Evolutionary conservation across 2,797 vertebrate species (phyloP).

Genomic region (Australoheros facetus): DNA sequence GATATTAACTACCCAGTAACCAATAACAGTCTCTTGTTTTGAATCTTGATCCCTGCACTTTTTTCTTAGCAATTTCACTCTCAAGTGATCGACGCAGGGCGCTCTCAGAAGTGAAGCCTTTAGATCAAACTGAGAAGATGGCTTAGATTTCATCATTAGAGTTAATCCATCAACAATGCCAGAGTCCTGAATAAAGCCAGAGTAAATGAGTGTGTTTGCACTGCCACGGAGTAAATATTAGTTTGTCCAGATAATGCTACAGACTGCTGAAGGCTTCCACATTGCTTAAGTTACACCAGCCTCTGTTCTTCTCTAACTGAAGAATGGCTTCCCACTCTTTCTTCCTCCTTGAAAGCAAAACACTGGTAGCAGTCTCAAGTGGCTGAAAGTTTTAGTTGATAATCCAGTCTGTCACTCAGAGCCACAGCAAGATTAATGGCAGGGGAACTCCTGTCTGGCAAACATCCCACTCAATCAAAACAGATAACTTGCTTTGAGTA

Average conservation of each 20-base stretch:
- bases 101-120: constrained; percentile 49
- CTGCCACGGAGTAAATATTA: constrained; percentile 79
- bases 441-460: constrained; percentile 73
- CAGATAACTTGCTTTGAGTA: constrained; percentile 63
- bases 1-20: background rate
- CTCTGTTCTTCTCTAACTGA: constrained; percentile 55
- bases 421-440: constrained; percentile 73
- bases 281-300: constrained; percentile 74
- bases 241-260: constrained; percentile 79
- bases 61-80: constrained; percentile 49
- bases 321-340: constrained; percentile 73
- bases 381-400: constrained; percentile 79
- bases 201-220: constrained; percentile 75
- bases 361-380: constrained; percentile 81
- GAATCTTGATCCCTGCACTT: background rate
- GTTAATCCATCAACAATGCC: constrained; percentile 79
- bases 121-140: constrained; percentile 63
- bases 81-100: constrained; percentile 48
- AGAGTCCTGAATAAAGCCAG: constrained; percentile 64
- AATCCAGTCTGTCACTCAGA: constrained; percentile 74
- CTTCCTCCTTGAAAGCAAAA: constrained; percentile 77
- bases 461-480: constrained; percentile 75
- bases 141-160: constrained; percentile 72
- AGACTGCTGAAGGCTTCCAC: constrained; percentile 69
- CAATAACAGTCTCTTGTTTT: background rate